Base-by-base conservation (phyloP, 2,888 invertebrate species). In the Hipparchia sbordonii region DNA sequence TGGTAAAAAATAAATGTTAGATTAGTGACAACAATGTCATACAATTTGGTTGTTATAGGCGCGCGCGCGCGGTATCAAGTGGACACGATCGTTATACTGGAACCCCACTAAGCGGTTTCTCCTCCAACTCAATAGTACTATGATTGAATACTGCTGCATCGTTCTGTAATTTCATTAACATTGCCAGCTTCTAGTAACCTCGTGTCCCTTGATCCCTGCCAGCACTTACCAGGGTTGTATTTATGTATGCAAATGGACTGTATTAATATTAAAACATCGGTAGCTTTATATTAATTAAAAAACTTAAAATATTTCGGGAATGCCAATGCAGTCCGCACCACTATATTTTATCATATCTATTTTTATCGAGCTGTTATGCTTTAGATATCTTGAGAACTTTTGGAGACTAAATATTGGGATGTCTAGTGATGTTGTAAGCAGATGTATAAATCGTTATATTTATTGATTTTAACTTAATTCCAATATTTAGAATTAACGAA, bases 1-100 rank as follows among this genome's bases (percentile, higher is more conserved):
- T 96, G 96, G 96, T 96, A 95, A 95, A 82, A 81, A 82, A 66
- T 85, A 84, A 81, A 84, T 83, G 82, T 86, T 86, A 87, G 82
- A 82, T 80, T 81, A 79, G 84, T 87, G 86, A 84, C 86, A 81
- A 78, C 86, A 82, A 85, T 84, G 84, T 87, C 82, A 77, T 76
- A 75, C 72, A 87, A 87, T 89, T 84, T 84, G 85, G 84, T 82
- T 82, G 87, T 87, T 85, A 87, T 87, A 82, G 81, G 79, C 80
- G 87, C 87, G 72, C 86, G 85, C 87, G 86, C 81, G 82, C 83
- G 88, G 89, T 85, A 83, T 89, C 91, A 91, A 90, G 89, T 80
- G 92, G 91, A 91, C 92, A 93, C 89, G 90, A 90, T 83, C 84
- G 88, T 90, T 89, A 86, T 85, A 80, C 76, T 82, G 82, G 79